Conservation (phyloP, 2,113 vertebrate genomes). For the Syngnathoides biaculeatus region DNA sequence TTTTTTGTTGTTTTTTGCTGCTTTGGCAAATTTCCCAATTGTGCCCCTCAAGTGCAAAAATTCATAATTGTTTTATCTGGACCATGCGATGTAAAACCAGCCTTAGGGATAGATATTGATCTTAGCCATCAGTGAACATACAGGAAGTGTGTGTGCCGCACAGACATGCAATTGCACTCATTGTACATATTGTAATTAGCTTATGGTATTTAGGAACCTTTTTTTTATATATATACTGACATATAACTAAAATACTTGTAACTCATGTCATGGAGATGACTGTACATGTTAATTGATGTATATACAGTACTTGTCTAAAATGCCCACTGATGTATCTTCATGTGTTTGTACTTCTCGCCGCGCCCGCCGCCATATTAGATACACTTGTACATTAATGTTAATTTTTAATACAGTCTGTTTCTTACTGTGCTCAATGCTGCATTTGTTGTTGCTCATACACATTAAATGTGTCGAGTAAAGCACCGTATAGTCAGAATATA, state of each 20-base stretch:
- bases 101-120: conserved; percentile 12
- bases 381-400: neutral
- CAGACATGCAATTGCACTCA: conserved; percentile 27
- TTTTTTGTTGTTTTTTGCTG: too few relatives aligned
- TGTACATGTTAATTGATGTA: conserved; percentile 29
- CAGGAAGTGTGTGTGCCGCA: conserved; percentile 7
- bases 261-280: conserved; percentile 35
- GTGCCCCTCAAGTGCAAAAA: neutral
- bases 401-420: neutral
- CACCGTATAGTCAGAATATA: neutral
- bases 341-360: neutral
- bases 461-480: conserved; percentile 21
- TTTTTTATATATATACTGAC: conserved; percentile 4
- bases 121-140: conserved; percentile 26
- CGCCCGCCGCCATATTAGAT: neutral
- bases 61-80: neutral
- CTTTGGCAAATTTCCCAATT: neutral
- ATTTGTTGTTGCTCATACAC: conserved; percentile 3
- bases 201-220: conserved; percentile 12
- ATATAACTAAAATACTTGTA: neutral
- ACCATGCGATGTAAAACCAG: neutral
- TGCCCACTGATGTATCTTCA: conserved; percentile 14
- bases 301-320: conserved; percentile 39
- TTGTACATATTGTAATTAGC: conserved; percentile 3
- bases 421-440: neutral